A percentile compares a stretch with the other conserved stretches of the same genome.
Evolutionary conservation across 2,113 vertebrate genomes (phyloP).

Genomic region (Heteronetta atricapilla): DNA sequence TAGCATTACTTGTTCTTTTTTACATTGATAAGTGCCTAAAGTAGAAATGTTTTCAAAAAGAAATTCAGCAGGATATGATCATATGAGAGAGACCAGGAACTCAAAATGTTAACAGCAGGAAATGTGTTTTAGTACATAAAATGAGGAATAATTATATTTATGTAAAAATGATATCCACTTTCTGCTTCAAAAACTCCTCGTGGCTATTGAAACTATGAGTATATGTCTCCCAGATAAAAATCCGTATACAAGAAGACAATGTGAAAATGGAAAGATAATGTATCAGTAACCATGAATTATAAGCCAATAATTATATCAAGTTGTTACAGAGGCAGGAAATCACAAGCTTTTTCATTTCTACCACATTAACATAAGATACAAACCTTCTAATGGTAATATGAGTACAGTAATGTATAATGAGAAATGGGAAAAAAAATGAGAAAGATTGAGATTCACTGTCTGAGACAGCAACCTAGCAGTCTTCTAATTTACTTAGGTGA

Average conservation of each 20-base stretch:
- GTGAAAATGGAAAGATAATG: not conserved
- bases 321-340: not conserved
- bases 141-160: conserved; percentile 7
- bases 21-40: not conserved
- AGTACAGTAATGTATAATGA: not conserved
- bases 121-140: not conserved
- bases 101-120: not conserved
- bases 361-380: not conserved
- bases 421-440: not conserved
- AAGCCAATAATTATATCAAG: not conserved
- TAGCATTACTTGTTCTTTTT: not conserved
- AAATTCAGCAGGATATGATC: not conserved
- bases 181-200: not conserved
- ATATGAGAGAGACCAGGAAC: not conserved
- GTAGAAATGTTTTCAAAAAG: not conserved
- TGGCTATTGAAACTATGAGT: not conserved
- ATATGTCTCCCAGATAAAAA: not conserved
- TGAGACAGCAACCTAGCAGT: not conserved
- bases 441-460: not conserved
- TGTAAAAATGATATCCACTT: not conserved
- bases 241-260: not conserved
- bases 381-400: not conserved
- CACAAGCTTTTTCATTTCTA: not conserved
- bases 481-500: not conserved
- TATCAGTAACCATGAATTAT: not conserved